Percentiles rank a stretch among this genome's conserved stretches.
phyloP scores from a whole-genome alignment of 2,113 vertebrate genomes.

The Sander lucioperca region DNA sequence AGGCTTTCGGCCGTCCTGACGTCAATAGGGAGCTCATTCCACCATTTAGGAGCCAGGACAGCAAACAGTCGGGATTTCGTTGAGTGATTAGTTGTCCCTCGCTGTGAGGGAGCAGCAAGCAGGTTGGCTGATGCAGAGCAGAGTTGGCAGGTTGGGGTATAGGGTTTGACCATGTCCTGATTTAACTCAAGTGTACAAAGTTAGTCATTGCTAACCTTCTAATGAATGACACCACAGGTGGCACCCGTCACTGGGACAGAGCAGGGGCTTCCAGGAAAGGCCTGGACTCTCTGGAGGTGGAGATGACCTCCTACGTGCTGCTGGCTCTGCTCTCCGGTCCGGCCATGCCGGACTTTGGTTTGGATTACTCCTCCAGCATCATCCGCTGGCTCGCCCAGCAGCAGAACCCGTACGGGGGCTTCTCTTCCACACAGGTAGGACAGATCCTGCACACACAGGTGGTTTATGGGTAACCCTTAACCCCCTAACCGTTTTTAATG shows the following conservation, averaged over 20 bases:
- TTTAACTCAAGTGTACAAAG: neutral
- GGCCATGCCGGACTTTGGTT: conserved; percentile 48
- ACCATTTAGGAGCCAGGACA: too few species aligned
- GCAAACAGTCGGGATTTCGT: too few species aligned
- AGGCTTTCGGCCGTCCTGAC: too few species aligned
- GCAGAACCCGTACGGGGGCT: conserved; percentile 90
- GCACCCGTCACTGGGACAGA: conserved; percentile 76
- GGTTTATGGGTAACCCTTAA: too few species aligned
- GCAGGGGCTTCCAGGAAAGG: conserved; percentile 43
- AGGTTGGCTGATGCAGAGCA: too few species aligned
- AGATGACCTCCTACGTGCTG: conserved; percentile 87
- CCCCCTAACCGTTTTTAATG: neutral
- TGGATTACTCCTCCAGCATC: conserved; percentile 80
- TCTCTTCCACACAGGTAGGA: conserved; percentile 90
- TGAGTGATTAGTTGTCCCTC: too few species aligned
- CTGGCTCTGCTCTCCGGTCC: conserved; percentile 84
- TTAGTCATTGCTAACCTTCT: neutral
- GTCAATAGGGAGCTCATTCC: too few species aligned
- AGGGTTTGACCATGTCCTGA: too few species aligned
- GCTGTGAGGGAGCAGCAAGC: too few species aligned
- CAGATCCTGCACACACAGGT: neutral
- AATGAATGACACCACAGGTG: conserved; percentile 54
- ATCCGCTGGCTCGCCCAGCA: conserved; percentile 87
- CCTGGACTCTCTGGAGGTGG: conserved; percentile 84
- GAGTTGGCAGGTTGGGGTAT: too few species aligned